Percentiles rank a stretch among this genome's conserved stretches.
These are phyloP conservation scores for Tetragnatha montana DNA, from an alignment of 2,888 invertebrate genomes.

Conservation along the genomic window DNA sequence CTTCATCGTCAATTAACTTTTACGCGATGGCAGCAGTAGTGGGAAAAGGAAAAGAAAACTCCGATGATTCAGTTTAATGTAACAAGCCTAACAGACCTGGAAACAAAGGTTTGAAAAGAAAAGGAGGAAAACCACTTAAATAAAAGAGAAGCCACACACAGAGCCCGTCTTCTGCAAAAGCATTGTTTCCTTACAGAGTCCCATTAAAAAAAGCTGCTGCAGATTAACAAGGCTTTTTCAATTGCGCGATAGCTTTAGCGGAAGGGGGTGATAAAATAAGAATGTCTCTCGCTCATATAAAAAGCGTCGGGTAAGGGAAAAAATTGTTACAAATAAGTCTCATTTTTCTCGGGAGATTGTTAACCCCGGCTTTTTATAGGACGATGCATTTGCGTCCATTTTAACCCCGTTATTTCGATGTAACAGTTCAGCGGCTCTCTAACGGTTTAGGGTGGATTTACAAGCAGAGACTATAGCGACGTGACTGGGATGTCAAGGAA, in stretches of 20 bases:
- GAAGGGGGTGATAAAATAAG: slow-evolving; percentile 9
- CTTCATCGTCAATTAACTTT: too few relatives aligned
- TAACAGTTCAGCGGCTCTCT: not conserved
- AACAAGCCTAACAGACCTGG: too few relatives aligned
- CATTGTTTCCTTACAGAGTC: not conserved
- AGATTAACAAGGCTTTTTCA: not conserved
- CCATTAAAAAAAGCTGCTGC: not conserved
- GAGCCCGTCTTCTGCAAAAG: not conserved
- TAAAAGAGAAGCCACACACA: not conserved
- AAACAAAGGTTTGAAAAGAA: too few relatives aligned
- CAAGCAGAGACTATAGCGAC: too few relatives aligned
- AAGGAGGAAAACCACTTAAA: too few relatives aligned
- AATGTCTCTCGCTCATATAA: slow-evolving; percentile 14
- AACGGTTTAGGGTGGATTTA: too few relatives aligned
- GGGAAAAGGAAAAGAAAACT: too few relatives aligned
- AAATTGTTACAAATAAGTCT: slow-evolving; percentile 41
- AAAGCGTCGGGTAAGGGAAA: slow-evolving; percentile 5
- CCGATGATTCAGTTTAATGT: too few relatives aligned
- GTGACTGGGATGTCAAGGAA: too few relatives aligned
- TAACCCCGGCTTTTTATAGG: slow-evolving; percentile 43
- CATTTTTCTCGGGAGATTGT: slow-evolving; percentile 34
- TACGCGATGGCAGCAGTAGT: too few relatives aligned
- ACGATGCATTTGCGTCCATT: not conserved
- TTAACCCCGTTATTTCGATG: not conserved
- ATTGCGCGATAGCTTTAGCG: not conserved